Base-by-base conservation (phyloP, 2,113 vertebrate species). In the Galemys pyrenaicus region DNA sequence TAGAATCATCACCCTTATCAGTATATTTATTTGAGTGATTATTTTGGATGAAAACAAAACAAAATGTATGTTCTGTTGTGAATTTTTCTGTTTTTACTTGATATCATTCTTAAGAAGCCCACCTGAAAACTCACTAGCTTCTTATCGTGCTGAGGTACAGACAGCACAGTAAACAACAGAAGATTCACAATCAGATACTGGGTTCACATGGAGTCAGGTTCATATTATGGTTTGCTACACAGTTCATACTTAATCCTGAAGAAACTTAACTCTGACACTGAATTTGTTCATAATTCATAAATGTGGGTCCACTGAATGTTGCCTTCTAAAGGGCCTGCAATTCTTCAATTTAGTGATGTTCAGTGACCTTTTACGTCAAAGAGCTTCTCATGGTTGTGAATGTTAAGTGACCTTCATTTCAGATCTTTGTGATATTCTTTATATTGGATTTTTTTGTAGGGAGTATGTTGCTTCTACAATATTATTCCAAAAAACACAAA, bases 281-380 rank as follows among this genome's bases (percentile, higher is more conserved):
- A 35, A 58, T 67, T 51, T 92, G 5, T n/a, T 92, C 65, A 60
- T 89, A 39, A 58, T 39, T 64, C 46, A 49, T 44, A 80, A 87
- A 67, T 32, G 46, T 62, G 6, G 4, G 28, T 51, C 35, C 54
- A 68, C 9, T 28, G 28, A 67, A 32, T 67, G 26, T 2, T 85
- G 20, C 4, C 19, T n/a, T n/a, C n/a, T 51, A 62, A 60, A 78
- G n/a, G 26, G 2, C 91, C 10, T n/a, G 12, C 24, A 65, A 20
- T 9, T 71, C 20, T n/a, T 46, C 2, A 7, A 9, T 30, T 49
- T 19, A 78, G 24, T 30, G 11, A 22, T 82, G 39, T 24, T 11
- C 19, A 13, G 13, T 51, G 67, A 84, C 30, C 19, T 78, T 28
- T 87, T 41, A 6, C 24, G 15, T 86, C 56, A 82, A 51, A 86